Base-by-base conservation (phyloP, 2,113 vertebrate species). In the Aix galericulata region DNA sequence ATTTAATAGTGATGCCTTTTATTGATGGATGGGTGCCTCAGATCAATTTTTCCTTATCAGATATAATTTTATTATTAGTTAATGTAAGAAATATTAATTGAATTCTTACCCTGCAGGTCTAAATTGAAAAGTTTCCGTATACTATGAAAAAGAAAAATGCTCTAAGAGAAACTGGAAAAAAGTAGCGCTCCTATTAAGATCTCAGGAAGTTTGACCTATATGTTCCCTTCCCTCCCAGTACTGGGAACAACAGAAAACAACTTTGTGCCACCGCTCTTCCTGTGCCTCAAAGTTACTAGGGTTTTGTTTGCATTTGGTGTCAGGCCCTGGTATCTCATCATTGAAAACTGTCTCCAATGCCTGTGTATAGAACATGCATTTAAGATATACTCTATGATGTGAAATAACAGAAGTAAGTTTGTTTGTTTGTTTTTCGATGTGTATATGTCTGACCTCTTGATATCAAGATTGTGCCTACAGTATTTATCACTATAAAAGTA, bases 221-320 rank as follows among this genome's bases (percentile, higher is more conserved):
- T 38, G 42, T 7, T 2, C 2, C 60, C 58, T n/a, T 68, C 32
- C 15, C 50, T 52, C 21, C 2, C 0, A 32, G 40, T 46, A 40
- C 1, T 23, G 17, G 56, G 31, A 56, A 27, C 29, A 50, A 74
- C 0, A 62, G 71, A 68, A 79, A 44, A 86, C 9, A 92, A 74
- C 18, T 9, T 32, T 25, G 36, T 6, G 73, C 32, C 67, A 14
- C 46, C 1, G 0, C 23, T 85, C 34, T 58, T 84, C 52, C 42
- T 48, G 0, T 0, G 2, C n/a, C 59, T 83, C 72, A 77, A 86
- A 75, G 72, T 88, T 74, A 46, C 36, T 9, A 44, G 14, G 2
- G 67, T 53, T 82, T 38, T 5, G 1, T n/a, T 86, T 63, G 76
- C 25, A 20, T 5, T 32, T 59, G n/a, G 27, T 78, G 79, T 55